Percentiles rank a stretch among this genome's conserved stretches.
Evolutionary conservation across 2,113 vertebrate genomes (phyloP).

Genomic region (Tenebrosternarchus preto): DNA sequence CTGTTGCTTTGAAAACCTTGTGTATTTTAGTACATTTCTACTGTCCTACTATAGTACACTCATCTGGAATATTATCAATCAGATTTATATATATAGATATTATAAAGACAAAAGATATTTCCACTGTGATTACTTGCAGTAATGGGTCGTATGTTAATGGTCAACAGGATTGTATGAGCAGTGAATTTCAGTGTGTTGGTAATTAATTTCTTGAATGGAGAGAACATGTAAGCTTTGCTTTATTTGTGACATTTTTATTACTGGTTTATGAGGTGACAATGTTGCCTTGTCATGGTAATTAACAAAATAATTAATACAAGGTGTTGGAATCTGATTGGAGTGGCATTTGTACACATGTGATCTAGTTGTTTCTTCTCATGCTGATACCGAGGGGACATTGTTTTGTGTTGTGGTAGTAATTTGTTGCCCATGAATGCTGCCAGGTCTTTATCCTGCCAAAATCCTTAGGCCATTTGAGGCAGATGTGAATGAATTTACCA

Average conservation of each 20-base stretch:
- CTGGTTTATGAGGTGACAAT: neutral
- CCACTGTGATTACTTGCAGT: too few species aligned
- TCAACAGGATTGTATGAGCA: too few species aligned
- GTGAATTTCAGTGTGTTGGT: too few species aligned
- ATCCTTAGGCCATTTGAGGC: conserved; percentile 49
- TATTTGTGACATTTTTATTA: neutral
- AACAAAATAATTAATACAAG: neutral
- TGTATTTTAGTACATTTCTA: too few species aligned
- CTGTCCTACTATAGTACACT: too few species aligned
- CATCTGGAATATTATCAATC: too few species aligned
- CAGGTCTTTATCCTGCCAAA: conserved; percentile 45
- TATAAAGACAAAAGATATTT: too few species aligned
- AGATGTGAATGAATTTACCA: conserved; percentile 65
- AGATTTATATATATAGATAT: too few species aligned
- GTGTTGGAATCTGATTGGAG: neutral
- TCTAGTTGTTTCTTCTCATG: conserved; percentile 18
- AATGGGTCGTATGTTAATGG: too few species aligned
- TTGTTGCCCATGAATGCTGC: conserved; percentile 29
- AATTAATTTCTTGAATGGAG: neutral
- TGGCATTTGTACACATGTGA: conserved; percentile 10
- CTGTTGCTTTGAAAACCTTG: too few species aligned
- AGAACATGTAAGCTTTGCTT: neutral
- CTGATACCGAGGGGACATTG: conserved; percentile 39
- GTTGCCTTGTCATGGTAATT: conserved; percentile 11
- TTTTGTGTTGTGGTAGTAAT: conserved; percentile 46